These are phyloP conservation scores for Oreochromis mossambicus DNA, from an alignment of 2,797 vertebrate species.

Conservation along the genomic window DNA sequence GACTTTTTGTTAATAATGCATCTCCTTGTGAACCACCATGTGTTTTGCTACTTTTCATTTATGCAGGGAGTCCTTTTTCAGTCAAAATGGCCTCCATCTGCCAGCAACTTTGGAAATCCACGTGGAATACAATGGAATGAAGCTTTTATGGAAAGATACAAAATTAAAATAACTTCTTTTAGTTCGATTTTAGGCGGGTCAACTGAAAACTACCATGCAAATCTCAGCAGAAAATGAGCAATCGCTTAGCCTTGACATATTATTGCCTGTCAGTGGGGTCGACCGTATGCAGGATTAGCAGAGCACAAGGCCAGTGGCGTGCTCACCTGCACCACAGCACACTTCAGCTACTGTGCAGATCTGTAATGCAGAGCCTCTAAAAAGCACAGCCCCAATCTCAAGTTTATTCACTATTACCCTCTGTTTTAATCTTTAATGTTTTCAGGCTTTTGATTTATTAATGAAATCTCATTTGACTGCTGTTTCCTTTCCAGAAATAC, in stretches of 20 bases:
- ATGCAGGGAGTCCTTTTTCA: background rate
- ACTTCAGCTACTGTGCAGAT: background rate
- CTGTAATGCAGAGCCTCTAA: background rate
- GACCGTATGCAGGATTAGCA: background rate
- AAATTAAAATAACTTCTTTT: background rate
- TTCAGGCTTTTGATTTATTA: slow-evolving; percentile 10
- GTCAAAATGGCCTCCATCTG: background rate
- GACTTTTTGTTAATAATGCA: background rate
- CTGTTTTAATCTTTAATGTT: slow-evolving; percentile 18
- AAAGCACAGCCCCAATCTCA: background rate
- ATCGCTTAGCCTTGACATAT: background rate
- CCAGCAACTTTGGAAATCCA: background rate
- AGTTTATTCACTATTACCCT: background rate
- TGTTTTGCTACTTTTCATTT: background rate
- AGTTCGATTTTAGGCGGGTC: background rate
- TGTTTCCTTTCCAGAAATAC: slow-evolving; percentile 9
- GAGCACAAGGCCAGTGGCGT: background rate
- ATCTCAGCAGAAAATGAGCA: background rate
- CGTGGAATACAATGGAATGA: background rate
- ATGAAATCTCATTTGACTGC: background rate
- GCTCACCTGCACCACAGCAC: background rate
- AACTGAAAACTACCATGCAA: background rate
- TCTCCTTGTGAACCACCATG: background rate
- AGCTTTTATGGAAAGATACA: background rate
- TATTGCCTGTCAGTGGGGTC: background rate